Percentiles rank a stretch among this genome's conserved stretches.
These are phyloP conservation scores for Tinea pellionella DNA, from an alignment of 2,888 invertebrate genomes.

Conservation along the genomic window DNA sequence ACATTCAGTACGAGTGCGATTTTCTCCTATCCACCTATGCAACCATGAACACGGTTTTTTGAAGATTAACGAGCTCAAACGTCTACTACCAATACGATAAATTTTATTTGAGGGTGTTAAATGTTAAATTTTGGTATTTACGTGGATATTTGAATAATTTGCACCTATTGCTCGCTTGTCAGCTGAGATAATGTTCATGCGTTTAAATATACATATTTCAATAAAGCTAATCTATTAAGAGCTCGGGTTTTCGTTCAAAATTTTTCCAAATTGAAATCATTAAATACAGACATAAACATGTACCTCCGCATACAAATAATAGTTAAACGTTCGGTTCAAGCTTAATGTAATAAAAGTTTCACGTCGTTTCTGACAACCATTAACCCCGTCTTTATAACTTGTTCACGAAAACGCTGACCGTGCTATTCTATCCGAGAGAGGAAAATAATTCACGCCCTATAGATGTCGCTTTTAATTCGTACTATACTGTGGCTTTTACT, in stretches of 20 bases:
- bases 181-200: no score
- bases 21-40: slow-evolving; percentile 26
- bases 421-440: neutral
- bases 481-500: neutral
- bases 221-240: no score
- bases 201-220: no score
- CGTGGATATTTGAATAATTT: neutral
- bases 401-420: slow-evolving; percentile 7
- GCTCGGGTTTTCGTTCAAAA: no score
- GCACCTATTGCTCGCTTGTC: neutral
- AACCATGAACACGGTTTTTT: slow-evolving; percentile 6
- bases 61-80: slow-evolving; percentile 5
- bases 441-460: neutral
- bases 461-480: neutral
- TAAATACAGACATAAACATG: no score
- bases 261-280: no score
- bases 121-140: neutral
- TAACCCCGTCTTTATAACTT: slow-evolving; percentile 6
- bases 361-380: slow-evolving; percentile 4
- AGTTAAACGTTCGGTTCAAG: neutral
- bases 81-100: slow-evolving; percentile 3
- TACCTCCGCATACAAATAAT: neutral
- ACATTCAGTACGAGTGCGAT: slow-evolving; percentile 50
- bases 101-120: neutral
- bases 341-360: neutral